A percentile compares a stretch with the other conserved stretches of the same genome.
phyloP scores from a whole-genome alignment of 2,888 invertebrate species.

The Tachina fera region DNA sequence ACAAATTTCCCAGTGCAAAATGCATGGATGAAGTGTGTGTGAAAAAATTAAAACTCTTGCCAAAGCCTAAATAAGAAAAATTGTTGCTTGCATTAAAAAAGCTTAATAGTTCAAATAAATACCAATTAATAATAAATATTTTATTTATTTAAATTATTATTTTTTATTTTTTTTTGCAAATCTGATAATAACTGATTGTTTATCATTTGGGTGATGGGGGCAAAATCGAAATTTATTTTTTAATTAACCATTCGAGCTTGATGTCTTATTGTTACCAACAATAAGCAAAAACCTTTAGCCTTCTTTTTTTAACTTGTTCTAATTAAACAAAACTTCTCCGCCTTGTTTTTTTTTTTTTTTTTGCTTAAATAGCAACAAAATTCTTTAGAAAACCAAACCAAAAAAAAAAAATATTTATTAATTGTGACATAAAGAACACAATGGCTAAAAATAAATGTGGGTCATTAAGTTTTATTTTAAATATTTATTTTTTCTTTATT shows the following conservation, averaged over 20 bases:
- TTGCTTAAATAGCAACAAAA: slow-evolving; percentile 45
- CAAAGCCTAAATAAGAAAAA: no score
- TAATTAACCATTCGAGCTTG: neutral
- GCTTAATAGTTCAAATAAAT: no score
- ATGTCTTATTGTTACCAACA: neutral
- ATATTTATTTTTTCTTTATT: neutral
- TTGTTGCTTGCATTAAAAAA: no score
- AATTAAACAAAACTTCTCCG: slow-evolving; percentile 2
- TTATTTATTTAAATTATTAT: no score
- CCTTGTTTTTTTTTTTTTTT: slow-evolving; percentile 6
- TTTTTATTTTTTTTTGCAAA: no score
- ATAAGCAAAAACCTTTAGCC: slow-evolving; percentile 8
- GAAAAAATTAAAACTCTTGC: no score
- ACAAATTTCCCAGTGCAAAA: no score
- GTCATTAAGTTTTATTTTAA: slow-evolving; percentile 26
- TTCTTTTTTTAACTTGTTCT: slow-evolving; percentile 31
- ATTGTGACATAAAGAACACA: slow-evolving; percentile 43
- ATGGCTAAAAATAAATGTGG: slow-evolving; percentile 43
- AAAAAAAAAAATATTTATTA: slow-evolving; percentile 11
- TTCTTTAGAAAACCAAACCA: slow-evolving; percentile 18
- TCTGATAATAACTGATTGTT: no score
- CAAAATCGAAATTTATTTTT: neutral
- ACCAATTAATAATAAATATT: no score
- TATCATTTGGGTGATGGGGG: no score
- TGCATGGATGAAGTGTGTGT: no score